Evolutionary conservation across 64 coral and sea anemone genomes (phyloP).

Genomic region (Trachythela sp.): DNA sequence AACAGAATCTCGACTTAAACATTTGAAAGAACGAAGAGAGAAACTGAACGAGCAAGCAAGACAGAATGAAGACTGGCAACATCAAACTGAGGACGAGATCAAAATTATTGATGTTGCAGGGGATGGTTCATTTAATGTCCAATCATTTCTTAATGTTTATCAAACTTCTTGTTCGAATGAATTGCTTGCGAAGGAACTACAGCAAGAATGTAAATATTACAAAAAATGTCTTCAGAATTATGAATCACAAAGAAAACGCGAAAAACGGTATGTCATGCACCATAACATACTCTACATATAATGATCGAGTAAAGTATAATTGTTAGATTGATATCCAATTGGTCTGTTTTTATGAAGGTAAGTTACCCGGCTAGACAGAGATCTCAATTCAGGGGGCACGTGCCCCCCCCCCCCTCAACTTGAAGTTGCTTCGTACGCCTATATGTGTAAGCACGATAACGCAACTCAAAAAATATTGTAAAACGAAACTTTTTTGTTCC

Average conservation of each 20-base stretch:
- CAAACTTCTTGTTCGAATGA: background rate
- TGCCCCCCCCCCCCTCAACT: no score
- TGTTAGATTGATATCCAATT: no score
- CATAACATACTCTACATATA: no score
- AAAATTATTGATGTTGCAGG: background rate
- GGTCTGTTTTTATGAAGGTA: no score
- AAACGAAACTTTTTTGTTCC: no score
- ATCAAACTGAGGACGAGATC: background rate
- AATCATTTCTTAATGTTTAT: background rate
- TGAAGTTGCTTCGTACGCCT: no score
- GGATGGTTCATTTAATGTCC: background rate
- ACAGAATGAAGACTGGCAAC: background rate
- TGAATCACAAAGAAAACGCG: background rate
- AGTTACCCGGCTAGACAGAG: no score
- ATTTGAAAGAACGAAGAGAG: background rate
- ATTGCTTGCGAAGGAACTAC: background rate
- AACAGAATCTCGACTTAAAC: background rate
- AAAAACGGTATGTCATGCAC: constrained; percentile 2
- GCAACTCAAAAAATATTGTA: no score
- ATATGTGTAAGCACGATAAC: no score
- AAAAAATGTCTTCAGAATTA: background rate
- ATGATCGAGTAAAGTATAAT: no score
- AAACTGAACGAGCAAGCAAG: background rate
- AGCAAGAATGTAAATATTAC: constrained; percentile 15
- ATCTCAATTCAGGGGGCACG: no score